Evolutionary conservation across 1,140 invertebrate species (phyloP).

Genomic region (Drosophila pseudoobscura): DNA sequence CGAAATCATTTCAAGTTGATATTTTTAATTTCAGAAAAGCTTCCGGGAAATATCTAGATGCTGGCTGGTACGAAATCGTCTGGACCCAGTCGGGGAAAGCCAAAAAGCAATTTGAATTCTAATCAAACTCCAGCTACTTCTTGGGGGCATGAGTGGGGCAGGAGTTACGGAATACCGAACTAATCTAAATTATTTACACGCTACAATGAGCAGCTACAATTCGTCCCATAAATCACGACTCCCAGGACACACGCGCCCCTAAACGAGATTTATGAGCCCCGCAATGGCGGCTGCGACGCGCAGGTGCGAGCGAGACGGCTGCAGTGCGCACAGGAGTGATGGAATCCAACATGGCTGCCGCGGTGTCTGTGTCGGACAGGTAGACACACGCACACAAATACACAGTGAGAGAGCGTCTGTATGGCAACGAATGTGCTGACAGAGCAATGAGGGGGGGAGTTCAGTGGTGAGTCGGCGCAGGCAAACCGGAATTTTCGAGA

Average conservation of each 20-base stretch:
- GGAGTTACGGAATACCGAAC: conserved; percentile 60
- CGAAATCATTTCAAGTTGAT: conserved; percentile 1
- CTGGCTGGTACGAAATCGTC: conserved; percentile 9
- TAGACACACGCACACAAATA: conserved; percentile 56
- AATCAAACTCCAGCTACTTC: conserved; percentile 48
- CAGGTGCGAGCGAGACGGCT: conserved; percentile 65
- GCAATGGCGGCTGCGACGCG: conserved; percentile 37
- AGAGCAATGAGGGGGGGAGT: conserved; percentile 2
- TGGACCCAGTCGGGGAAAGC: background rate
- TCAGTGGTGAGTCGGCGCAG: conserved; percentile 72
- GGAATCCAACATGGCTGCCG: conserved; percentile 81
- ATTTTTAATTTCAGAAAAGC: conserved; percentile 35
- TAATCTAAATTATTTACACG: conserved; percentile 82
- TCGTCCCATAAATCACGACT: conserved; percentile 80
- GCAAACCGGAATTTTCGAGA: conserved; percentile 61
- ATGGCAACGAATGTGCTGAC: conserved; percentile 51
- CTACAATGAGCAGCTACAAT: conserved; percentile 79
- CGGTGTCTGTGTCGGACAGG: conserved; percentile 63
- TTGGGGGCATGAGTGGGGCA: too few relatives aligned
- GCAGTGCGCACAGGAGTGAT: conserved; percentile 61
- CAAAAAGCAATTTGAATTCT: conserved; percentile 54
- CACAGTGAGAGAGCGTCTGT: conserved; percentile 47
- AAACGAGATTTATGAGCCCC: conserved; percentile 74
- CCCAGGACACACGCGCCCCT: conserved; percentile 81
- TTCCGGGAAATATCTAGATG: conserved; percentile 22